Evolutionary conservation across 2,888 invertebrate genomes (phyloP).

Genomic region (Drosophila anomalata): DNA sequence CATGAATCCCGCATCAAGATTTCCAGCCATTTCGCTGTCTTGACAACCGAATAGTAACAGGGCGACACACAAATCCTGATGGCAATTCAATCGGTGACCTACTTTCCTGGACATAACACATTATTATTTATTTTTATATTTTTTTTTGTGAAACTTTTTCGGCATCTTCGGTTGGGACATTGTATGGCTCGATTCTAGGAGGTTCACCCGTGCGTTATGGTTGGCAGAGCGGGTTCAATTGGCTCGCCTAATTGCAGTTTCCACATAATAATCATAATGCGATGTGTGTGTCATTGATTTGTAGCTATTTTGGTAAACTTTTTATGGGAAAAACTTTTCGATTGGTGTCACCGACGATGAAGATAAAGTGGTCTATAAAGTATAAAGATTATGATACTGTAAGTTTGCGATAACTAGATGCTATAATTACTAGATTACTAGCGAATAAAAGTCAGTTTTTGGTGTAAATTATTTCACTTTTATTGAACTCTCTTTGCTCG

Average conservation of each 20-base stretch:
- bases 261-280: conserved; percentile 30
- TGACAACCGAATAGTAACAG: conserved; percentile 35
- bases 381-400: neutral
- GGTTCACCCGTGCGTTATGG: conserved; percentile 31
- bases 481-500: conserved; percentile 66
- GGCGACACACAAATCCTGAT: conserved; percentile 45
- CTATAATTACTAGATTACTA: neutral
- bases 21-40: conserved; percentile 22
- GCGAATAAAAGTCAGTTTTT: conserved; percentile 20
- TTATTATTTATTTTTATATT: conserved; percentile 12
- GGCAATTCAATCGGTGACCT: conserved; percentile 72
- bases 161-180: neutral
- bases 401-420: neutral
- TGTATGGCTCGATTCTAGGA: conserved; percentile 15
- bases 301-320: conserved; percentile 37
- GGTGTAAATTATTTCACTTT: conserved; percentile 74
- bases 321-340: conserved; percentile 24
- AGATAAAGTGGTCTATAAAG: conserved; percentile 12
- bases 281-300: conserved; percentile 28
- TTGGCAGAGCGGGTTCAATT: conserved; percentile 17
- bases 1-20: conserved; percentile 33
- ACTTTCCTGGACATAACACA: conserved; percentile 48
- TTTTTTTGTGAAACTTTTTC: neutral
- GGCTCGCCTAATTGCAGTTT: conserved; percentile 39
- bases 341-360: conserved; percentile 35